These are phyloP conservation scores for Pavo muticus DNA, from an alignment of 2,113 vertebrate genomes.

Conservation along the genomic window DNA sequence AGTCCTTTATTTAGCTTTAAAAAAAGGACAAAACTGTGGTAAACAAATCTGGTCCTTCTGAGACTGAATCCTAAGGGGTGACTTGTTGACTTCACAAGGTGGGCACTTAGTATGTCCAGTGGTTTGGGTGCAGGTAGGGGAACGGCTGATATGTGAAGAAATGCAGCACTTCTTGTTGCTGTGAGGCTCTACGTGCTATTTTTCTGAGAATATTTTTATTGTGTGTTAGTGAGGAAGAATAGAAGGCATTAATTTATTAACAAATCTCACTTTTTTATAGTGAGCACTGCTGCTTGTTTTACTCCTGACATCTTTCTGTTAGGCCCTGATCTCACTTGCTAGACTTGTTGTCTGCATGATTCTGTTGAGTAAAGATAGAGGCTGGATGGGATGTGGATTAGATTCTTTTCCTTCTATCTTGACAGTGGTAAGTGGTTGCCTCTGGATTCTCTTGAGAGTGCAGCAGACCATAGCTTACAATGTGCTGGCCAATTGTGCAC, in stretches of 20 bases:
- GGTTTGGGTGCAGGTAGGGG: background rate
- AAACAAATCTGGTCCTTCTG: background rate
- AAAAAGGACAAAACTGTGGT: background rate
- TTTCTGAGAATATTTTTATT: background rate
- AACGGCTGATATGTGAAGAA: background rate
- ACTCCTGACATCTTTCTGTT: background rate
- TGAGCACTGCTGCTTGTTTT: background rate
- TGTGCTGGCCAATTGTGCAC: background rate
- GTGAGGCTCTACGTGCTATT: background rate
- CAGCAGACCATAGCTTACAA: background rate
- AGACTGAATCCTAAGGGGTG: background rate
- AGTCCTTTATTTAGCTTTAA: background rate
- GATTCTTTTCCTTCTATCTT: background rate
- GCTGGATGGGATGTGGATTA: background rate
- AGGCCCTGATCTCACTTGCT: background rate
- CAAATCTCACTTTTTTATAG: background rate
- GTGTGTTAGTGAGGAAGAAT: background rate
- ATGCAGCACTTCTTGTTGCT: background rate
- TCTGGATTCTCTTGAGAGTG: background rate
- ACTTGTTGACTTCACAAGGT: background rate
- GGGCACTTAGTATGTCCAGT: accelerated
- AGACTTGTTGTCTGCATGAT: background rate
- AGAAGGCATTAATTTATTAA: background rate
- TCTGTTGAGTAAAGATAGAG: background rate
- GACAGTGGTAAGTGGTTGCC: background rate